Base-by-base conservation (phyloP, 1,140 invertebrate species). In the Batillaria attramentaria region DNA sequence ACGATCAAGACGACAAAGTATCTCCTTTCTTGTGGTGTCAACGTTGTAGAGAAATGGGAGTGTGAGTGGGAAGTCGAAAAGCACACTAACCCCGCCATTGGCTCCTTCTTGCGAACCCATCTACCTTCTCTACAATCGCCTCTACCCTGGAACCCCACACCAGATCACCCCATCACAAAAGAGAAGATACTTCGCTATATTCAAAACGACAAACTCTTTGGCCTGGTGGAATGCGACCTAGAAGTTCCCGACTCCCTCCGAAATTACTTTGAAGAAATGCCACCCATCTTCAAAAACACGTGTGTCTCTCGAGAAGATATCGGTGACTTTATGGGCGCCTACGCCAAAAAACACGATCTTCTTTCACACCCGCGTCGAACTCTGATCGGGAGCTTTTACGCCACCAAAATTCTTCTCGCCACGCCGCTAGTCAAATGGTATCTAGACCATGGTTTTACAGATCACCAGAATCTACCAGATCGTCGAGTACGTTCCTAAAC, bases 371-470 rank as follows among this genome's bases (percentile, higher is more conserved):
- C 62, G n/a, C 6, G 62, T 4, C 62, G 62, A 4, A 65, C 28
- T 33, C 37, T 65, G 62, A 4, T 65, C 3, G 62, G 28, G 3
- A 35, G 62, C 62, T 65, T 35, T 35, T 65, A 35, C 31, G n/a
- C 4, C 13, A 65, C 33, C 33, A 35, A 65, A 62, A 62, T 62
- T 3, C 62, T 65, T 35, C 62, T 65, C 28, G 62, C 0, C 62
- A 65, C 62, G 16, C 62, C 62, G 16, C 37, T 65, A 20, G 31
- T 65, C 6, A 65, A 65, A 35, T 65, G 62, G 62, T 65, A 65
- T 35, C n/a, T 8, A 35, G 62, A 65, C 10, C 62, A 65, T 35
- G 62, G 62, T 5, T 20, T 65, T 31, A 35, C 33, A 65, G 62
- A 72, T 65, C 10, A 65, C 10, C 6, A 35, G 37, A 31, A 65